Base-by-base conservation (phyloP, 2,113 vertebrate genomes). In the Poicephalus gulielmi region DNA sequence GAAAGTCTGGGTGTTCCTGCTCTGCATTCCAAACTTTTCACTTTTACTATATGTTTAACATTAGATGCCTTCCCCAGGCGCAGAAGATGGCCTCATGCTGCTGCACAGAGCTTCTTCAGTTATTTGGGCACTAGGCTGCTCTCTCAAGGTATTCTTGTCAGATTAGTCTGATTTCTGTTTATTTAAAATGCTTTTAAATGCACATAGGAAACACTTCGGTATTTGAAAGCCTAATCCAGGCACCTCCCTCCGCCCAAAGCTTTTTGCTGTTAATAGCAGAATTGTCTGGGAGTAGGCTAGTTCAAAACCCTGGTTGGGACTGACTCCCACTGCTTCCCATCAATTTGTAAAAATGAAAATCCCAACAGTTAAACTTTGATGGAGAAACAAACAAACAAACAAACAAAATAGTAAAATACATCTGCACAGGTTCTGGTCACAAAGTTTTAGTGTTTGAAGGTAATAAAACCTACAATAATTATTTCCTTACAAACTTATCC, bases 1-100 rank as follows among this genome's bases (percentile, higher is more conserved):
- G 22, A 76, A 75, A 78, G 10, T 55, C 35, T 43, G 33, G 7
- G 6, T 62, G 17, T 43, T 88, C 23, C 33, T 74, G 17, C 33
- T 68, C 41, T 70, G 39, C 3, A 9, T 20, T 55, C 10, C 24
- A 71, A 64, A 68, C 4, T 23, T 59, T 70, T 67, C 31, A 18
- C n/a, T 46, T 94, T 74, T 59, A 46, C 27, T 44, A 0, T 7
- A 7, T 16, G 2, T 50, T 87, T 93, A 53, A 62, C 0, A 1
- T 31, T 64, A 20, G 5, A n/a, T 0, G 0, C 46, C 9, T 69
- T 73, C 63, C 5, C 5, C 1, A 31, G 35, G 12, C 25, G 46
- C 22, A 37, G 44, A 49, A 62, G 30, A 41, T 5, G 28, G 27
- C 15, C 62, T 73, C 12, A 17, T 37, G 27, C 9, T 46, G 46